Percentiles rank a stretch among this genome's conserved stretches.
phyloP scores from a whole-genome alignment of 2,113 vertebrate genomes.

The Amblyopsis rosae region DNA sequence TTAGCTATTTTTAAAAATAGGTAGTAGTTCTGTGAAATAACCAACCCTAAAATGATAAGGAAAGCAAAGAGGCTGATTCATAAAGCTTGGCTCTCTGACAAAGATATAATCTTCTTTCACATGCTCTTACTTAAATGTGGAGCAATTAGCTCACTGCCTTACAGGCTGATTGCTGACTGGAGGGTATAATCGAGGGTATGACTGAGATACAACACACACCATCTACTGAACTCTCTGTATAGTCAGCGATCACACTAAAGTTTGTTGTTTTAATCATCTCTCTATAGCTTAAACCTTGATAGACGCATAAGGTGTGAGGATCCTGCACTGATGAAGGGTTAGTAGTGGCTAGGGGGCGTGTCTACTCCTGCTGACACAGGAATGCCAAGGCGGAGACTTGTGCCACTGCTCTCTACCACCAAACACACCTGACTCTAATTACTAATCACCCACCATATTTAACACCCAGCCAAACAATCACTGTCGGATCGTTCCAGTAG shows the following conservation, averaged over 20 bases:
- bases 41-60: neutral
- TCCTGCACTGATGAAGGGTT: no score
- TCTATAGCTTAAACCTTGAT: neutral
- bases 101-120: conserved; percentile 55
- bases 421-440: no score
- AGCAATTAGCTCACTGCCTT: conserved; percentile 28
- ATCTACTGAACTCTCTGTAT: neutral
- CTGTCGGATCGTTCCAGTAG: no score
- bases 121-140: conserved; percentile 36
- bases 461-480: no score
- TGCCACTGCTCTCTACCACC: no score
- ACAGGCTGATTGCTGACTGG: neutral
- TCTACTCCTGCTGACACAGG: no score
- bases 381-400: no score
- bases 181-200: conserved; percentile 30
- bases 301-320: no score
- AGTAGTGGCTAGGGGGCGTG: no score
- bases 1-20: no score
- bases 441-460: no score
- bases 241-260: neutral
- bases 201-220: conserved; percentile 7
- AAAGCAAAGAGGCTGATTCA: conserved; percentile 1
- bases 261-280: no score
- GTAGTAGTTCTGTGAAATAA: neutral
- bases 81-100: neutral